Base-by-base conservation (phyloP, 92 coral and sea anemone species). In the Siderastrea siderea region DNA sequence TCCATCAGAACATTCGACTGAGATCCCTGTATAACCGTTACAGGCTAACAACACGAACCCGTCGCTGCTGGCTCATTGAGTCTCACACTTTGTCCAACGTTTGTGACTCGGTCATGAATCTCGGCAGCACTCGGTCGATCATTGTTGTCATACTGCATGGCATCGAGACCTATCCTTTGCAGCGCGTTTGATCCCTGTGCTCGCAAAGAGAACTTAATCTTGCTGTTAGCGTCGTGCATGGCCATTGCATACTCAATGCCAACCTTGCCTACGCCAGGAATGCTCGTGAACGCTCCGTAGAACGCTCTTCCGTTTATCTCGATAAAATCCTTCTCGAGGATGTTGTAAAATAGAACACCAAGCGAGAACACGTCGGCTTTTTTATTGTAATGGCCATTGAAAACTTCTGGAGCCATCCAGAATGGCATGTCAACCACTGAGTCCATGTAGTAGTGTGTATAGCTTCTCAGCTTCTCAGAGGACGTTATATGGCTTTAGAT, bases 401-500 rank as follows among this genome's bases (percentile, higher is more conserved):
- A 90, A n/a, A 93, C 73, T 53, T 93, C 98, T 4, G 96, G 96
- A 1, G 98, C 94, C 72, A 91, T 78, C 91, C 90, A 89, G 48
- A 75, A 62, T 67, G 50, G 43, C 15, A 93, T 82, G 45, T 88
- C 97, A 47, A 44, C 50, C 44, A 79, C 81, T 3, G 92, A 78
- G 13, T 66, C 80, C 80, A 68, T 92, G 92, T 89, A 94, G 17
- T 81, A 83, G 26, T 5, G 55, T 12, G 71, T 86, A 57, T 89
- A 70, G 17, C 65, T 52, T 2, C 44, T 47, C 58, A 79, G 2
- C 84, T 74, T 90, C 78, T 63, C 93, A 72, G 5, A 96, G 96
- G 16, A 96, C 88, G 68, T 94, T 95, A 38, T 95, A 94, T 7
- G 98, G 87, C 67, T 95, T 95, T 79, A 95, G 75, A 69, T 95